A percentile compares a stretch with the other conserved stretches of the same genome.
Conservation (phyloP, 2,797 vertebrate species). For the Poliocrania exsul region DNA sequence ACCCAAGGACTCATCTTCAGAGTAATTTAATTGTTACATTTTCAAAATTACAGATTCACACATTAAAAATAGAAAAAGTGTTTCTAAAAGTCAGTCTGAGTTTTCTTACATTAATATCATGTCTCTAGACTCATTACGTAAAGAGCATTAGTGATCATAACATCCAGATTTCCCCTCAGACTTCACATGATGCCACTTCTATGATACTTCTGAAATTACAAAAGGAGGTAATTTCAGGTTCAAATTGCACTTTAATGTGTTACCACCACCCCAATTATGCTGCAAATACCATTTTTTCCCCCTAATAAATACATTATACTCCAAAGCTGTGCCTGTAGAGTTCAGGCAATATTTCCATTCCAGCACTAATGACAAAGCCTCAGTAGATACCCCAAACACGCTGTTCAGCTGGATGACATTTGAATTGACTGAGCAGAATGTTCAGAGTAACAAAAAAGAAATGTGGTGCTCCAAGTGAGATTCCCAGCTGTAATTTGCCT, state of each 20-base stretch:
- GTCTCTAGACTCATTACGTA: background rate
- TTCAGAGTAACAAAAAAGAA: background rate
- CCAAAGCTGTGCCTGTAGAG: background rate
- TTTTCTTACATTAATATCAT: background rate
- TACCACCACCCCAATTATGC: background rate
- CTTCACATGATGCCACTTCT: background rate
- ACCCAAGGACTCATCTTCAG: background rate
- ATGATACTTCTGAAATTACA: background rate
- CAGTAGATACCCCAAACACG: background rate
- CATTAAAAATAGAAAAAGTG: background rate
- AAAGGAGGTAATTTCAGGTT: constrained; percentile 19
- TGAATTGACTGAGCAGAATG: background rate
- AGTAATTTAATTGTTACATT: constrained; percentile 9
- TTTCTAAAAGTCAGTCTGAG: background rate
- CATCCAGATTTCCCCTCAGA: background rate
- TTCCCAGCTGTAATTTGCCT: background rate
- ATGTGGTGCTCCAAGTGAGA: background rate
- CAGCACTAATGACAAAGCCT: background rate
- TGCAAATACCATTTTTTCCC: background rate
- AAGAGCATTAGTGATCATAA: background rate
- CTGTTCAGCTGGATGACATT: background rate
- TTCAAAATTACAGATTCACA: background rate
- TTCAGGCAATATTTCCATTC: background rate
- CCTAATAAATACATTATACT: background rate
- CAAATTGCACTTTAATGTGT: background rate